Evolutionary conservation across 2,113 vertebrate species (phyloP), one percentile per base, ranked within the genome.

Genomic region (Prunella fulvescens): DNA sequence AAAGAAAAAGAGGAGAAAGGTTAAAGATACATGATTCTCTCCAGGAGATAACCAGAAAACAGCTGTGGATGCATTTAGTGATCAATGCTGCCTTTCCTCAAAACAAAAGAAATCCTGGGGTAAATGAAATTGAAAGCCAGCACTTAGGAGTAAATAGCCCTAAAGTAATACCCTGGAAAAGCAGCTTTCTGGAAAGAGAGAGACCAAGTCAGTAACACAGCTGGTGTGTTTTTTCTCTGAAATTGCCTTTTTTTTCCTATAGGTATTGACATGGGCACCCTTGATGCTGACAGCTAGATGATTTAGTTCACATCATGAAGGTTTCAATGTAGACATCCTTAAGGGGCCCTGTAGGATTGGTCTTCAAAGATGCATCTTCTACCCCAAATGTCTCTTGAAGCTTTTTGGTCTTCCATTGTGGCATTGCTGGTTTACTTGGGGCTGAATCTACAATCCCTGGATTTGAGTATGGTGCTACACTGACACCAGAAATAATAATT

Each of bases 71-170:
- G 42, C 10, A 72, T 70, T 96, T 91, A 89, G 65, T 51, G 64
- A 47, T 50, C 31, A 39, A 22, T 72, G 54, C 56, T 1, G 1
- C 23, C 42, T 88, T 76, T 90, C 60, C 60, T 44, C 25, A 2
- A 54, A 92, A 47, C 20, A 64, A 83, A 93, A 60, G 39, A 64
- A 88, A 83, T 88, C 67, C 86, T 82, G 40, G 48, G 39, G 67
- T 35, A 89, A 78, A 77, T 66, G 53, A 83, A 91, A 19, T 79
- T 33, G 73, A 69, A 95, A 88, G 12, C 11, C 11, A 74, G 44
- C 28, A 86, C 61, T 92, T 95, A 81, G 71, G 51, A 93, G 26
- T 69, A 77, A 81, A 58, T 39, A 95, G 31, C 54, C 18, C 45
- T 73, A 16, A 88, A 47, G 28, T 44, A 88, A 79, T 72, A 48